These are phyloP conservation scores for Scolopax bukidnonensis DNA, from an alignment of 2,797 vertebrate genomes.

Conservation along the genomic window DNA sequence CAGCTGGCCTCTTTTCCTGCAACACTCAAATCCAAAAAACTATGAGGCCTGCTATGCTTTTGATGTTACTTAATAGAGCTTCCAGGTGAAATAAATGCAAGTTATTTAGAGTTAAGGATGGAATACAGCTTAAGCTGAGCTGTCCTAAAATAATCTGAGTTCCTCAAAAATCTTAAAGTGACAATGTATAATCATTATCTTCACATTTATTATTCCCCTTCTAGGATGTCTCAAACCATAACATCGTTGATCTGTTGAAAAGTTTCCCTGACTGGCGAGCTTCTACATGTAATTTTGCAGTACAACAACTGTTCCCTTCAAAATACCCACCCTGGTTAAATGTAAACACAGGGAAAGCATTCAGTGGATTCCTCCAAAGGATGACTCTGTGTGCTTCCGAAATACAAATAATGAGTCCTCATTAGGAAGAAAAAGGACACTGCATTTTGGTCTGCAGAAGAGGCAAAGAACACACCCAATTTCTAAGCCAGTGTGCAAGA, in stretches of 20 bases:
- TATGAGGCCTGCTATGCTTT: neutral
- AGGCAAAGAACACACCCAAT: neutral
- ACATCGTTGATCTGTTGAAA: neutral
- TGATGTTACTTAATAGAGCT: neutral
- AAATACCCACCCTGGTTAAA: neutral
- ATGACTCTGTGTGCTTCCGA: neutral
- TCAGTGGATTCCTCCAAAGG: neutral
- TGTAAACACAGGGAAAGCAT: neutral
- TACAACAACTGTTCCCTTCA: neutral
- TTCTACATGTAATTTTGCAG: neutral
- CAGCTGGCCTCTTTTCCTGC: neutral
- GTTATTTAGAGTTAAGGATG: neutral
- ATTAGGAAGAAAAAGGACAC: neutral
- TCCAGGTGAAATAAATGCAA: neutral
- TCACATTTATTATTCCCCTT: neutral
- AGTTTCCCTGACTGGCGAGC: neutral
- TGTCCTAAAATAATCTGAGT: neutral
- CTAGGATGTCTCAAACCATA: neutral
- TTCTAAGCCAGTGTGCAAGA: neutral
- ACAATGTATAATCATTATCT: neutral
- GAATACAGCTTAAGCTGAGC: neutral
- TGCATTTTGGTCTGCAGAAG: neutral
- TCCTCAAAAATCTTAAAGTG: neutral
- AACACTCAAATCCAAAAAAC: slow-evolving; percentile 2
- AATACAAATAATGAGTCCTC: neutral